These are phyloP conservation scores for Clistopyga incitator DNA, from an alignment of 2,888 invertebrate species.

Conservation along the genomic window DNA sequence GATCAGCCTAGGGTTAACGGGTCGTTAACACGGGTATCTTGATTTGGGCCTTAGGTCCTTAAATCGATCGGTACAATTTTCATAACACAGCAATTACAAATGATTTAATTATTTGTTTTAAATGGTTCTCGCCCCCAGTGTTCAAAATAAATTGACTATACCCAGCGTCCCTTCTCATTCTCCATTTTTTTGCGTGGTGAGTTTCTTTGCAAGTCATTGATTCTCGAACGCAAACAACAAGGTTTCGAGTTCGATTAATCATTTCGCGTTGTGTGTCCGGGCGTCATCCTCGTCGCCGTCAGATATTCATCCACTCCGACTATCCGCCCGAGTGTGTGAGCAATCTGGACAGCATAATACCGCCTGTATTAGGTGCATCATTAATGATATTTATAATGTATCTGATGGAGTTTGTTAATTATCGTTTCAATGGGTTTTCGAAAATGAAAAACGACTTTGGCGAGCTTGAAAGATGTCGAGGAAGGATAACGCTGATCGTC, in stretches of 20 bases:
- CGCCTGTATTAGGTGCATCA: constrained; percentile 37
- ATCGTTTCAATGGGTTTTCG: constrained; percentile 16
- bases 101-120: too few species aligned
- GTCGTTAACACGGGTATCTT: too few species aligned
- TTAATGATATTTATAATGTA: constrained; percentile 51
- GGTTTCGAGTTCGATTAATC: constrained; percentile 49
- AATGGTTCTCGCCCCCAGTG: too few species aligned
- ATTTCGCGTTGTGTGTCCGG: constrained; percentile 39
- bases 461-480: constrained; percentile 12
- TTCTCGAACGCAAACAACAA: constrained; percentile 1
- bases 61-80: too few species aligned
- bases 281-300: constrained; percentile 33
- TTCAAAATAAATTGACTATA: too few species aligned
- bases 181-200: too few species aligned
- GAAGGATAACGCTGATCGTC: constrained; percentile 12
- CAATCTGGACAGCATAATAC: constrained; percentile 27
- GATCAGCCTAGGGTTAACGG: too few species aligned
- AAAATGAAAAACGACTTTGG: background rate
- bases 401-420: constrained; percentile 57
- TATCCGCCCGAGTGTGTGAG: background rate
- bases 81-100: too few species aligned
- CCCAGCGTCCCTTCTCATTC: too few species aligned
- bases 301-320: background rate
- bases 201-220: constrained; percentile 16
- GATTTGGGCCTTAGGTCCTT: too few species aligned